Percentiles rank a stretch among this genome's conserved stretches.
These are phyloP conservation scores for Cassiopea xamachana DNA, from an alignment of 30 jellyfish, hydroid and myxozoan genomes.

Conservation along the genomic window DNA sequence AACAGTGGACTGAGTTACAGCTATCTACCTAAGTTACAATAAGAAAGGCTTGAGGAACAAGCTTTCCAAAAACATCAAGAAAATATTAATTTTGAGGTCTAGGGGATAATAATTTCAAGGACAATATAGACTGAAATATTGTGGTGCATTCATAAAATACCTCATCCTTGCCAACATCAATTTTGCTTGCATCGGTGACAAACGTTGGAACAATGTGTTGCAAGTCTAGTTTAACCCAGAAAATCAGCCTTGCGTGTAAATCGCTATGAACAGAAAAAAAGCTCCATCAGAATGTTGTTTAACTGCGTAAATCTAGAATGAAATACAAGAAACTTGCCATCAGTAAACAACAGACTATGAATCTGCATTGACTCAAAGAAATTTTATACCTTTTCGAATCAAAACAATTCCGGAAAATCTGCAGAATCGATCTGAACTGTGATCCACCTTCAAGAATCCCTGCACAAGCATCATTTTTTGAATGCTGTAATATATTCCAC, in stretches of 20 bases:
- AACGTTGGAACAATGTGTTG: constrained; percentile 13
- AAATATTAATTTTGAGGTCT: not conserved
- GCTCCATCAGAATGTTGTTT: not conserved
- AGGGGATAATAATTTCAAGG: not conserved
- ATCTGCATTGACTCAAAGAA: not conserved
- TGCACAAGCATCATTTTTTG: constrained; percentile 32
- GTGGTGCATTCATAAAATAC: not conserved
- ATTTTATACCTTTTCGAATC: constrained; percentile 62
- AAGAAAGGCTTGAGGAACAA: not conserved
- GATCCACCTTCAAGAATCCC: constrained; percentile 94
- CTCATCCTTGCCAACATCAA: constrained; percentile 11
- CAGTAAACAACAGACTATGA: not conserved
- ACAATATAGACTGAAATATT: too few species aligned
- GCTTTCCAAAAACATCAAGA: not conserved
- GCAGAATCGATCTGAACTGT: constrained; percentile 67
- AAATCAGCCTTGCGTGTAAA: not conserved
- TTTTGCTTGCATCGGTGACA: constrained; percentile 14
- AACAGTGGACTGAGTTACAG: not conserved
- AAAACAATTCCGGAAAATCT: constrained; percentile 62
- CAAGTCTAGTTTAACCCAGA: constrained; percentile 19
- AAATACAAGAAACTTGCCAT: not conserved
- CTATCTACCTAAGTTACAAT: not conserved
- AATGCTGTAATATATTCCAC: constrained; percentile 5
- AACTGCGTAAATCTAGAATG: not conserved
- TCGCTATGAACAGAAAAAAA: constrained; percentile 2